A percentile compares a stretch with the other conserved stretches of the same genome.
Conservation (phyloP, 2,797 vertebrate genomes). For the Bovichtus variegatus region DNA sequence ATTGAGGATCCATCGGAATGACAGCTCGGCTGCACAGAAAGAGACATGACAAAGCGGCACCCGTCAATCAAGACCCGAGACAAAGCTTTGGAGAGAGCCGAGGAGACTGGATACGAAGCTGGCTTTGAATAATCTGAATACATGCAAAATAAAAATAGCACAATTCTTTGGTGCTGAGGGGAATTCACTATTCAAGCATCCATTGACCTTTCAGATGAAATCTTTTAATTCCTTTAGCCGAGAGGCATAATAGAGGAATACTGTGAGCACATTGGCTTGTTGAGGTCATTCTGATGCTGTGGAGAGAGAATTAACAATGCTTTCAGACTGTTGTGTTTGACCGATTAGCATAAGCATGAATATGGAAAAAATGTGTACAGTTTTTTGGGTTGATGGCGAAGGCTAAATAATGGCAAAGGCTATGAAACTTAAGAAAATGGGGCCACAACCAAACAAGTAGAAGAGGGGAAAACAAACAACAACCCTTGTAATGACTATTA, state of each 20-base stretch:
- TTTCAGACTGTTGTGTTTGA: constrained; percentile 37
- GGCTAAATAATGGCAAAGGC: background rate
- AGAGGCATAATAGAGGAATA: constrained; percentile 29
- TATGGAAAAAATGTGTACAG: constrained; percentile 30
- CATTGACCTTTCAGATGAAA: constrained; percentile 69
- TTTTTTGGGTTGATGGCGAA: constrained; percentile 8
- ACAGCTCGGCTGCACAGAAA: constrained; percentile 89
- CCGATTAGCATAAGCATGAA: constrained; percentile 56
- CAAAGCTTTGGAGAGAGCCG: constrained; percentile 17
- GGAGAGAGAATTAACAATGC: constrained; percentile 41
- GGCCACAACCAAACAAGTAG: background rate
- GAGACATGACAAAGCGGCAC: constrained; percentile 40
- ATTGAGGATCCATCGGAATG: constrained; percentile 97
- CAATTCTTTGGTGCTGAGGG: constrained; percentile 18
- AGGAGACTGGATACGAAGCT: constrained; percentile 19
- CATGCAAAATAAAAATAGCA: constrained; percentile 50
- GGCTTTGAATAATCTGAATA: constrained; percentile 55
- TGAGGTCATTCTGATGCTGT: constrained; percentile 41
- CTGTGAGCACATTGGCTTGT: constrained; percentile 4
- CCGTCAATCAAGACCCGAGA: constrained; percentile 58
- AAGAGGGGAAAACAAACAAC: constrained; percentile 4
- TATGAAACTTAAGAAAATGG: constrained; percentile 6
- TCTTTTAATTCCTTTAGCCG: constrained; percentile 38
- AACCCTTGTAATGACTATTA: background rate
- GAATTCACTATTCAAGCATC: constrained; percentile 59